Evolutionary conservation across 1,140 invertebrate genomes (phyloP).

Genomic region (Nylanderia fulva): DNA sequence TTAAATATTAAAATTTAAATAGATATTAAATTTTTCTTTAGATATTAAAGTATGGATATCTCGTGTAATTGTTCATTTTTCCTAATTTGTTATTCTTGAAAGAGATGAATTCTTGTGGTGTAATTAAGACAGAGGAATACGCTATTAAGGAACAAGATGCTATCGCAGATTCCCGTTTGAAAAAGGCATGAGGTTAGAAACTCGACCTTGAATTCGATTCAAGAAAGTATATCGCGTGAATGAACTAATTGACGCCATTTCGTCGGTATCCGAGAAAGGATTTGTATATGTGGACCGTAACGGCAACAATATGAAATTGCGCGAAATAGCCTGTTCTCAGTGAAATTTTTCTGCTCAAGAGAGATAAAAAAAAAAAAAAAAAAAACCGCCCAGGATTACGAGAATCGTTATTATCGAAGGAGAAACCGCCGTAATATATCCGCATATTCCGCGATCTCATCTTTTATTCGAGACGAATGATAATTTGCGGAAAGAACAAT

Average conservation of each 20-base stretch:
- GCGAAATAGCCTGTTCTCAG: constrained; percentile 10
- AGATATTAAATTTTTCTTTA: too few relatives aligned
- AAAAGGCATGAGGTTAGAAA: constrained; percentile 33
- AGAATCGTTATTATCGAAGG: neutral
- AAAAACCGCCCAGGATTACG: neutral
- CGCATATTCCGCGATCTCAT: neutral
- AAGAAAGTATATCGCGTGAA: constrained; percentile 61
- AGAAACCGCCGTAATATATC: neutral
- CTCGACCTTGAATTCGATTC: constrained; percentile 33
- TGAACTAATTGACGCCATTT: constrained; percentile 57
- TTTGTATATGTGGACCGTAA: constrained; percentile 61
- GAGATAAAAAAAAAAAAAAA: too few relatives aligned
- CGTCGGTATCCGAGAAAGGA: neutral
- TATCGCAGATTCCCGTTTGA: neutral
- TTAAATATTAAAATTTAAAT: too few relatives aligned
- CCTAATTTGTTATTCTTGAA: neutral
- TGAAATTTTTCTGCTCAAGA: constrained; percentile 45
- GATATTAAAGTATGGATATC: neutral
- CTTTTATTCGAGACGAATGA: neutral
- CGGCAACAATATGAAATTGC: constrained; percentile 21
- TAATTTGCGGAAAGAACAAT: neutral
- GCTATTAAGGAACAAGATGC: neutral
- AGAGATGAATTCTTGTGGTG: neutral
- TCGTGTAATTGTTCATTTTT: neutral
- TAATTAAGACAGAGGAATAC: neutral